Conservation (phyloP, 2,113 vertebrate genomes). For the Patagioenas fasciata region DNA sequence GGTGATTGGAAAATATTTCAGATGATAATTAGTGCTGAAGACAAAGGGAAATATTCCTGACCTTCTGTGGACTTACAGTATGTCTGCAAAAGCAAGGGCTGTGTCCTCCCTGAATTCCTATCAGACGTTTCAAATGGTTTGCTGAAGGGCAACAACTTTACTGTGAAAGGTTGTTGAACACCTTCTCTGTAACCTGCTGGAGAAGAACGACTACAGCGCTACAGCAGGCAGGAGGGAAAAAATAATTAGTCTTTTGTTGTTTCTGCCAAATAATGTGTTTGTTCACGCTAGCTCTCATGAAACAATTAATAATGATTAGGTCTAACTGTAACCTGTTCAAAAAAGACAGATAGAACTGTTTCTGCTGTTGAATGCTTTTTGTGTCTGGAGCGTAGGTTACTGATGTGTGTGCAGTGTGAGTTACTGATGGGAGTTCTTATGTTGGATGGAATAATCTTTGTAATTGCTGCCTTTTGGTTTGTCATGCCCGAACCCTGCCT, state of each 20-base stretch:
- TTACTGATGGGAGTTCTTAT: not conserved
- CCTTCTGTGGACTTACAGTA: not conserved
- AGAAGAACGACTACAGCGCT: not conserved
- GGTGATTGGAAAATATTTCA: not conserved
- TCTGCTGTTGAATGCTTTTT: not conserved
- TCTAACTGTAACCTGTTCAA: not conserved
- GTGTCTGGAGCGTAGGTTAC: not conserved
- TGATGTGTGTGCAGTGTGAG: not conserved
- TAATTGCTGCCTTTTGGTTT: not conserved
- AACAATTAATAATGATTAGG: not conserved
- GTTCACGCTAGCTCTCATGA: not conserved
- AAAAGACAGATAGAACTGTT: not conserved
- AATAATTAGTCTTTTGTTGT: not conserved
- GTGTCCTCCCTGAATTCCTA: not conserved
- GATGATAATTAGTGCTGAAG: not conserved
- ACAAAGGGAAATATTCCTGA: not conserved
- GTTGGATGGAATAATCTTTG: not conserved
- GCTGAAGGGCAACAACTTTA: not conserved
- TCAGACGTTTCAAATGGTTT: not conserved
- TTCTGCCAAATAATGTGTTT: not conserved
- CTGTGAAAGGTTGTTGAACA: not conserved
- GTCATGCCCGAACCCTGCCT: not conserved
- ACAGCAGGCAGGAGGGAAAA: not conserved
- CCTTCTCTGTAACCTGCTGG: not conserved
- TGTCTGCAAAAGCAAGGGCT: not conserved